Percentiles rank a stretch among this genome's conserved stretches.
Conservation (phyloP, 2,113 vertebrate species). For the Trochalopteron elliotii region DNA sequence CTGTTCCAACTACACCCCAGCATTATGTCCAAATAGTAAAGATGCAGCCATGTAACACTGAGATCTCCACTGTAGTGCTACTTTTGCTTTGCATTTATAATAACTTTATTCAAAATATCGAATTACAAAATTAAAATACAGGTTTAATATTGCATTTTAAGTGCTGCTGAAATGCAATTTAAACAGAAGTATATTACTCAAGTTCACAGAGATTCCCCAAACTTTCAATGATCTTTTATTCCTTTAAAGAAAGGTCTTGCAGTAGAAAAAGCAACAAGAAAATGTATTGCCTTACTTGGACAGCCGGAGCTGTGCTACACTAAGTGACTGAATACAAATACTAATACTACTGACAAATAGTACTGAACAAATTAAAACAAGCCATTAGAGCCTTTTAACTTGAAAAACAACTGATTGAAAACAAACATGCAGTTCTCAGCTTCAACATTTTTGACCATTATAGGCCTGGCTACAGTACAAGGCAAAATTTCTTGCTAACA, state of each 20-base stretch:
- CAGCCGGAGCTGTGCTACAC: not conserved
- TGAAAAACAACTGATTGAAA: slow-evolving; percentile 34
- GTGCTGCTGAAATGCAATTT: not conserved
- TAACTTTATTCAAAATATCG: not conserved
- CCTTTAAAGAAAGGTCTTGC: not conserved
- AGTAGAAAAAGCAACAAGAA: not conserved
- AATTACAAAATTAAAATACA: not conserved
- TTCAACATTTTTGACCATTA: slow-evolving; percentile 42
- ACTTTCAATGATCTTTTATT: not conserved
- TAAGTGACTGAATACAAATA: not conserved
- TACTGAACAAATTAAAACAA: slow-evolving; percentile 24
- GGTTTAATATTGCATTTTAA: not conserved
- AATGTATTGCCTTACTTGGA: not conserved
- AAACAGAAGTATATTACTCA: not conserved
- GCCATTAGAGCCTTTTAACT: slow-evolving; percentile 13
- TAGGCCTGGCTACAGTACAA: slow-evolving; percentile 27
- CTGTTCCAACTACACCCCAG: not conserved
- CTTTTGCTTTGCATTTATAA: not conserved
- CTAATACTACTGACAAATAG: not conserved
- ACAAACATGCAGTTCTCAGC: not conserved
- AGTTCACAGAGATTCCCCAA: not conserved
- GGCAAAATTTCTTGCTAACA: slow-evolving; percentile 45
- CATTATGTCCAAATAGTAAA: not conserved
- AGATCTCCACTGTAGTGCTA: not conserved
- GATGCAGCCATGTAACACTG: not conserved